Base-by-base conservation (phyloP, 1,140 invertebrate genomes). In the Anadara kagoshimensis region DNA sequence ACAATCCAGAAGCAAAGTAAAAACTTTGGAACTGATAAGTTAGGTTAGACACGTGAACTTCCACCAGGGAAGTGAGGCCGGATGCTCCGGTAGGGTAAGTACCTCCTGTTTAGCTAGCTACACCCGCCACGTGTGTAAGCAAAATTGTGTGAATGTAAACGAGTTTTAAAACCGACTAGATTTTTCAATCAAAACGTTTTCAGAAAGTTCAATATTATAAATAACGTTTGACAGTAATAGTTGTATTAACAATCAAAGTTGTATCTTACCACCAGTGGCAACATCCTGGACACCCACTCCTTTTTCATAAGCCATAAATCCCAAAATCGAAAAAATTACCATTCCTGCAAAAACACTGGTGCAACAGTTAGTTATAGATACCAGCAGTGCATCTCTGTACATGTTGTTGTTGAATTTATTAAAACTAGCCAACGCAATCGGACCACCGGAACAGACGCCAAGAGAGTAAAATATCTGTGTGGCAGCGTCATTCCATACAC, bases 331-430 rank as follows among this genome's bases (percentile, higher is more conserved):
- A 86, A 99, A 99, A 12, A 99, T 97, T 3, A 99, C 97, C 59
- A 99, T 94, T 0, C 97, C 98, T 66, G 97, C 97, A 87, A 98
- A 99, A 93, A 99, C 95, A 7, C 97, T 98, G 0, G 98, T 99
- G 62, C 94, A 93, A 83, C 97, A 97, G 87, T 99, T 99, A 12
- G 96, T 97, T 49, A 98, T 88, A 24, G 96, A 96, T 11, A 99
- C 96, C 88, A 97, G 94, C 11, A 99, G 92, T 0, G 97, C 96
- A 89, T 99, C 98, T 70, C 87, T 80, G 69, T 81, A 80, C 29
- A 36, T 36, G n/a, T 84, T 78, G 57, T 84, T 94, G 53, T 91
- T 90, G 86, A 96, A 96, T 41, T 92, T 91, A 82, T 95, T 96
- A 86, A 95, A 95, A 1, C 94, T 94, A 7, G 94, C 94, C 86